phyloP scores from a whole-genome alignment of 2,888 invertebrate species.

The Rotaria macrura region DNA sequence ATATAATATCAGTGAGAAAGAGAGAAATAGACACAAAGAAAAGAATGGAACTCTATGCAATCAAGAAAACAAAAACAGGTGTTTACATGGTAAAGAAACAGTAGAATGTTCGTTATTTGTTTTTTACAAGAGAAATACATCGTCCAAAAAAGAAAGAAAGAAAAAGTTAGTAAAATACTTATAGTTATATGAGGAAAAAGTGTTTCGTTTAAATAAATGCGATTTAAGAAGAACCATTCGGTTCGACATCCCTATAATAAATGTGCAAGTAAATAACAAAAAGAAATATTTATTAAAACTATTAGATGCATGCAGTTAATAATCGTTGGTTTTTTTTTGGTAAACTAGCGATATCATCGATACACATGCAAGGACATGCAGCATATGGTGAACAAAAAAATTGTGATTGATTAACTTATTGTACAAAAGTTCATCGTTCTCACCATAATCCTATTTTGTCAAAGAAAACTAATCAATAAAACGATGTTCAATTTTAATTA shows the following conservation, averaged over 20 bases:
- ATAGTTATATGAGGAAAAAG: background rate
- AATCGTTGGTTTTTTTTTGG: background rate
- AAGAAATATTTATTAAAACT: background rate
- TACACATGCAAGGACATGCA: background rate
- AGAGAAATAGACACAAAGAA: background rate
- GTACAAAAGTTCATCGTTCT: background rate
- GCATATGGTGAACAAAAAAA: background rate
- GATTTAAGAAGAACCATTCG: conserved; percentile 2
- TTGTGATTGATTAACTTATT: background rate
- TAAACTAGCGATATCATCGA: background rate
- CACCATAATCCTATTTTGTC: background rate
- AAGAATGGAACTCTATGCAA: background rate
- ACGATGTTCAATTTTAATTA: background rate
- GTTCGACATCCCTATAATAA: background rate
- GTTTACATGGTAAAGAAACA: background rate
- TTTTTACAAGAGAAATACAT: background rate
- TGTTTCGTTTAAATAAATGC: background rate
- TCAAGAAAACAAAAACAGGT: background rate
- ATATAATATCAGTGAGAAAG: background rate
- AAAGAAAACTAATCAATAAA: no score
- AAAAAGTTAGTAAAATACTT: background rate
- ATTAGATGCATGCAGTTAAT: background rate
- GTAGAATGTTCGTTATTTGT: background rate
- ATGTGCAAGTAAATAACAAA: background rate
- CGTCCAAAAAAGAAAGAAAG: background rate